These are phyloP conservation scores for Trichomycterus rosablanca DNA, from an alignment of 2,113 vertebrate genomes.

Conservation along the genomic window DNA sequence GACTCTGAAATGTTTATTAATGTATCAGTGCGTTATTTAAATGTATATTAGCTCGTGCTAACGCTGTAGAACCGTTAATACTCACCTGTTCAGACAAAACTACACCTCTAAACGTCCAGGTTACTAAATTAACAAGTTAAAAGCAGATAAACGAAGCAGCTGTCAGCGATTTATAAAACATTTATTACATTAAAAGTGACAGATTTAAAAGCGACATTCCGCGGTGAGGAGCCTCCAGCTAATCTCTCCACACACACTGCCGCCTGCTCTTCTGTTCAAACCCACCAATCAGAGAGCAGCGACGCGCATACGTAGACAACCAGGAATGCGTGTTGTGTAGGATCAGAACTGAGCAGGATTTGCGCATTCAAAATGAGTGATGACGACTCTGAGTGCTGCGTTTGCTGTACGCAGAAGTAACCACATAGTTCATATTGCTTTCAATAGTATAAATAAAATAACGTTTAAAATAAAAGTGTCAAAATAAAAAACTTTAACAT, in stretches of 20 bases:
- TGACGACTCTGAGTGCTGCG: too few relatives aligned
- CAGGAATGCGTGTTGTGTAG: background rate
- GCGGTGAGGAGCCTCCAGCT: too few relatives aligned
- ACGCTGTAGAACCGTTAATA: background rate
- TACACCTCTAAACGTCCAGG: background rate
- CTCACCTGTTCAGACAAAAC: slow-evolving; percentile 2
- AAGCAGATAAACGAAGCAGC: background rate
- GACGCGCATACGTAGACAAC: background rate
- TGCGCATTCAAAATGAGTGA: slow-evolving; percentile 22
- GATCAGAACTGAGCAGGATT: background rate
- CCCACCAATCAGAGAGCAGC: slow-evolving; percentile 33
- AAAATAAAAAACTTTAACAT: too few relatives aligned
- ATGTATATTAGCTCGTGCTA: too few relatives aligned
- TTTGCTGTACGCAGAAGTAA: background rate
- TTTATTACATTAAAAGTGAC: background rate
- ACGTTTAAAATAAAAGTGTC: too few relatives aligned
- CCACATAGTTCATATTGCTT: too few relatives aligned
- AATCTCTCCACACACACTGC: background rate
- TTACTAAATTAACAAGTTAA: background rate
- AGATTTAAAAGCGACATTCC: background rate
- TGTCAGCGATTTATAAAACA: background rate
- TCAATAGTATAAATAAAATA: too few relatives aligned
- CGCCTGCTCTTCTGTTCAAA: slow-evolving; percentile 44
- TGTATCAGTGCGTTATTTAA: too few relatives aligned
- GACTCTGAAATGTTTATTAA: background rate